phyloP scores from a whole-genome alignment of 2,797 vertebrate species.

The Mormyrus hasselquistii region DNA sequence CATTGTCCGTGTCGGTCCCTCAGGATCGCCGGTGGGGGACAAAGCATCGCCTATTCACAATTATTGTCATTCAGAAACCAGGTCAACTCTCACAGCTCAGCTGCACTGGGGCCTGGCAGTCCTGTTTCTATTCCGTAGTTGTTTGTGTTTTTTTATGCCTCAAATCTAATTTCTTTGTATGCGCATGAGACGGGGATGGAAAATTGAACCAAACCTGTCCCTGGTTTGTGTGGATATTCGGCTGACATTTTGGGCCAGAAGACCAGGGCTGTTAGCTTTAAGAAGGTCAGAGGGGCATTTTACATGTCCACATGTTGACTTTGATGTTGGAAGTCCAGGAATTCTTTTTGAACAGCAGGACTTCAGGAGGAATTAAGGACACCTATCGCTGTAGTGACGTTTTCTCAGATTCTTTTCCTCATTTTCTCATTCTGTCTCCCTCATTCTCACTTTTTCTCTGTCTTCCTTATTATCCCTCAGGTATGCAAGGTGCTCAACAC shows the following conservation, averaged over 20 bases:
- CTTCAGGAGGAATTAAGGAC: background rate
- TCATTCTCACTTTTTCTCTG: background rate
- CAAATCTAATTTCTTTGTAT: background rate
- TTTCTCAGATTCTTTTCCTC: background rate
- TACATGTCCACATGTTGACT: background rate
- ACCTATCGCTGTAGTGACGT: background rate
- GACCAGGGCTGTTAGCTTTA: background rate
- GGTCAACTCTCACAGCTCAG: background rate
- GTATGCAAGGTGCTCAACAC: constrained; percentile 83
- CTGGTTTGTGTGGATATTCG: background rate
- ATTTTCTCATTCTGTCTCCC: background rate
- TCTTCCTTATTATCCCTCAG: constrained; percentile 47
- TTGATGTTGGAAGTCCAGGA: background rate
- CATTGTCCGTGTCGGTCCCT: constrained; percentile 24
- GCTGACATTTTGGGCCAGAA: background rate
- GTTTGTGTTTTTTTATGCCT: background rate
- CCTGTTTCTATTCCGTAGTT: background rate
- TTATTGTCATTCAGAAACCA: constrained; percentile 19
- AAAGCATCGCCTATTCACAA: background rate
- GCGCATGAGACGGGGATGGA: background rate
- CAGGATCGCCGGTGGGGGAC: constrained; percentile 27
- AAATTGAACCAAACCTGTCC: background rate
- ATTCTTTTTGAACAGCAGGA: background rate
- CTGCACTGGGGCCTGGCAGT: background rate
- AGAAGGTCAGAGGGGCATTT: background rate